Percentiles rank a stretch among this genome's conserved stretches.
These are phyloP conservation scores for Desoria tigrina DNA, from an alignment of 2,888 invertebrate genomes.

Conservation along the genomic window DNA sequence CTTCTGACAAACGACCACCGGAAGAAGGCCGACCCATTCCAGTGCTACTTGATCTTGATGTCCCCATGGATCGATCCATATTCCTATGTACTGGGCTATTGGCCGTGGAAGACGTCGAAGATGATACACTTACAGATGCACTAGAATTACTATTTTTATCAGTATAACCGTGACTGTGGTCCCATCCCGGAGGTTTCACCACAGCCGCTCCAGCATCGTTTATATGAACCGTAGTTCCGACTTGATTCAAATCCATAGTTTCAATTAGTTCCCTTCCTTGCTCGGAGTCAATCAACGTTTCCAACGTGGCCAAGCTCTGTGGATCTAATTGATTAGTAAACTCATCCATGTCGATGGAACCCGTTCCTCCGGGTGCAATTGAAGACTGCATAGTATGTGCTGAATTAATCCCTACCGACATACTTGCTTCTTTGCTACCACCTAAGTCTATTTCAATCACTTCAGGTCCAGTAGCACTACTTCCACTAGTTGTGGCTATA, in stretches of 20 bases:
- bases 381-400: not conserved
- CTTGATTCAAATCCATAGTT: conserved; percentile 52
- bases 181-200: conserved; percentile 29
- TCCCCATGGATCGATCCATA: conserved; percentile 5
- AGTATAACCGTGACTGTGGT: conserved; percentile 43
- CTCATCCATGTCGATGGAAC: conserved; percentile 34
- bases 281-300: conserved; percentile 61
- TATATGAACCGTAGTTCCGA: conserved; percentile 14
- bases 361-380: conserved; percentile 2
- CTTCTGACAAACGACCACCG: conserved; percentile 19
- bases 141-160: not conserved
- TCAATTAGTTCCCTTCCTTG: conserved; percentile 62
- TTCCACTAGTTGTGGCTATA: conserved; percentile 2
- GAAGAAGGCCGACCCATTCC: conserved; percentile 6
- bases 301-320: conserved; percentile 61
- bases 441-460: not conserved
- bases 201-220: conserved; percentile 23
- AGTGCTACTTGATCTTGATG: conserved; percentile 5
- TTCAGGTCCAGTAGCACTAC: too few species aligned
- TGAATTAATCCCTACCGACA: conserved; percentile 34
- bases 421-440: conserved; percentile 14
- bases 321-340: conserved; percentile 58
- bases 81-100: conserved; percentile 26
- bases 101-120: conserved; percentile 11
- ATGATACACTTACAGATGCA: not conserved